Percentiles rank a stretch among this genome's conserved stretches.
Evolutionary conservation across 2,113 vertebrate genomes (phyloP).

Genomic region (Anas platyrhynchos): DNA sequence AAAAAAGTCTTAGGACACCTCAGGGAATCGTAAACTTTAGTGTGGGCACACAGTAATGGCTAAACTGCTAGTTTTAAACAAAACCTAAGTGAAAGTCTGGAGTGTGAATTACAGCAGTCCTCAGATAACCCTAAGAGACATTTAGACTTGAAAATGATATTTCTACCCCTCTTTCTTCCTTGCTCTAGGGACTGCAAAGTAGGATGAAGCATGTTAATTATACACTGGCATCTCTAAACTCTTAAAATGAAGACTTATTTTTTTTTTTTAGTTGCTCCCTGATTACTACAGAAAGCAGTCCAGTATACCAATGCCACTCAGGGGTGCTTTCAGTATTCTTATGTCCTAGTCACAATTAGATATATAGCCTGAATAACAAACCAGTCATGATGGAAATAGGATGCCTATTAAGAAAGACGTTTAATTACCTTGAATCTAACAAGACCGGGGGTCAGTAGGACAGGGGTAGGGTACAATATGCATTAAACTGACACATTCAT

Average conservation of each 20-base stretch:
- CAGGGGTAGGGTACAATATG: neutral
- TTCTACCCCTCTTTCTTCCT: neutral
- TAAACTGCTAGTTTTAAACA: neutral
- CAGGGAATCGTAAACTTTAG: neutral
- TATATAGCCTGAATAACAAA: neutral
- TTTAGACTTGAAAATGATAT: neutral
- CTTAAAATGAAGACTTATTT: neutral
- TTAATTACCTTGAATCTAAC: neutral
- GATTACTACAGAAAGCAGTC: neutral
- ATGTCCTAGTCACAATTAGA: neutral
- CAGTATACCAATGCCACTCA: neutral
- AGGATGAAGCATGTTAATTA: neutral
- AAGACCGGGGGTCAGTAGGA: neutral
- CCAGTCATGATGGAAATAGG: fast-evolving
- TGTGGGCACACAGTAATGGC: neutral
- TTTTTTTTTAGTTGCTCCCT: neutral
- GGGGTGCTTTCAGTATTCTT: neutral
- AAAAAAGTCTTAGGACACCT: neutral
- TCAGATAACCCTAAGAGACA: neutral
- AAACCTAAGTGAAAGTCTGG: neutral
- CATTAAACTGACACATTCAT: neutral
- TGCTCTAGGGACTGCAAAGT: neutral
- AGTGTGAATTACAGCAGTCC: neutral
- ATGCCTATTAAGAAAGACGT: neutral
- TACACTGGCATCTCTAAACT: neutral